phyloP scores from a whole-genome alignment of 1,140 invertebrate species.

The Rhopalosiphum padi region DNA sequence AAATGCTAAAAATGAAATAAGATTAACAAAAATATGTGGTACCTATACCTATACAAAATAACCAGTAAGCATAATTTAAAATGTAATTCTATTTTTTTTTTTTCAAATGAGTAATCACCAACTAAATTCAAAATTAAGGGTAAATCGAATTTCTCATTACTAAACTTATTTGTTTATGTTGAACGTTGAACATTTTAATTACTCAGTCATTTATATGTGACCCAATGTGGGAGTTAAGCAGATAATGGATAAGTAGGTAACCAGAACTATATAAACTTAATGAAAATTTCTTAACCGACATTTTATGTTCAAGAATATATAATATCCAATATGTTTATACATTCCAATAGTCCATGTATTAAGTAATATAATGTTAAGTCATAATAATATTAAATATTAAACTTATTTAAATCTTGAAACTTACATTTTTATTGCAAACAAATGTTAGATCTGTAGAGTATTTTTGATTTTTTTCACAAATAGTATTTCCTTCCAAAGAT shows the following conservation, averaged over 20 bases:
- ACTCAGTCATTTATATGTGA: not conserved
- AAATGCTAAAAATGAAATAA: not conserved
- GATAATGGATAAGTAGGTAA: not conserved
- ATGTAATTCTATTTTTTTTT: not conserved
- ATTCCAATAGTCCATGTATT: not conserved
- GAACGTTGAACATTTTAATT: not conserved
- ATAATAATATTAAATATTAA: not conserved
- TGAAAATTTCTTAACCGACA: not conserved
- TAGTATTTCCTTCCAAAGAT: conserved; percentile 23
- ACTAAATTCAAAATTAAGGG: no score
- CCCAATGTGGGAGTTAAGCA: not conserved
- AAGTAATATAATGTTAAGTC: not conserved
- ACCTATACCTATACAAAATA: not conserved
- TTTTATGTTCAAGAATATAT: not conserved
- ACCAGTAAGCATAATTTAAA: not conserved
- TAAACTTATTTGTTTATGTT: no score
- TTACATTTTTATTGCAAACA: conserved; percentile 42
- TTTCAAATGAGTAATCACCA: no score
- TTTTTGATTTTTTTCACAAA: conserved; percentile 28
- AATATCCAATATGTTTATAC: not conserved
- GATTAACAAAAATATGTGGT: no score
- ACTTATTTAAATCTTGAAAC: not conserved
- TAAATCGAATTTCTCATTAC: no score
- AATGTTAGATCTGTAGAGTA: not conserved
- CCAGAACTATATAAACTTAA: not conserved